Evolutionary conservation across 2,113 vertebrate species (phyloP).

Genomic region (Oncorhynchus clarkii): DNA sequence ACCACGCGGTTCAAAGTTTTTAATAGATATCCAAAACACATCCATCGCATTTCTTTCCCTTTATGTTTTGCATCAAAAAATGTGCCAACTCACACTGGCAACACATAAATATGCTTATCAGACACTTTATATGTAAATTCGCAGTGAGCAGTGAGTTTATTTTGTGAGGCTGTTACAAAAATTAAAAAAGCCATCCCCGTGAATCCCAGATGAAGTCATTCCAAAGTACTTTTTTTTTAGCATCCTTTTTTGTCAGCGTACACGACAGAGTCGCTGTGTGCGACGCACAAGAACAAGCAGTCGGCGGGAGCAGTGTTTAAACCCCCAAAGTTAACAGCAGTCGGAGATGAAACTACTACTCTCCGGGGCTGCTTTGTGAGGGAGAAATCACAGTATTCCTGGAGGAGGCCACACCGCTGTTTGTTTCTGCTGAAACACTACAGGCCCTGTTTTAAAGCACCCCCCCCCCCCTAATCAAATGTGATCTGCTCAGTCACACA

Average conservation of each 20-base stretch:
- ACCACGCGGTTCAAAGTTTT: constrained; percentile 40
- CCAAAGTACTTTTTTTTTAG: not conserved
- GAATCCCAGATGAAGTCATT: constrained; percentile 49
- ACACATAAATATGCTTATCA: constrained; percentile 67
- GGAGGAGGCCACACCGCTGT: constrained; percentile 60
- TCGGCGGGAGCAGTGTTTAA: constrained; percentile 47
- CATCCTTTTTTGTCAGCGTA: constrained; percentile 5
- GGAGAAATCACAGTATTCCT: constrained; percentile 56
- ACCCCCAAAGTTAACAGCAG: constrained; percentile 58
- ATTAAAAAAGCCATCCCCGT: constrained; percentile 53
- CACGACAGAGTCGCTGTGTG: constrained; percentile 37
- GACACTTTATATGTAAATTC: constrained; percentile 75
- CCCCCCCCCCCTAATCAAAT: constrained; percentile 51
- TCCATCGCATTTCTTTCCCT: constrained; percentile 42
- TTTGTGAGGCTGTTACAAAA: constrained; percentile 50
- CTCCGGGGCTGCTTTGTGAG: constrained; percentile 46
- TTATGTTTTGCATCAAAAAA: constrained; percentile 54
- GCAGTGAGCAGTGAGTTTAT: constrained; percentile 49
- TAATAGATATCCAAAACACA: constrained; percentile 59
- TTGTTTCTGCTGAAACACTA: constrained; percentile 66
- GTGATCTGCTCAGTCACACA: constrained; percentile 60
- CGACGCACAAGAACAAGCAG: constrained; percentile 37
- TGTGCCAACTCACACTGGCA: constrained; percentile 42
- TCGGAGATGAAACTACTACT: constrained; percentile 61
- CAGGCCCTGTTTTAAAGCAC: constrained; percentile 55